Evolutionary conservation across 2,113 vertebrate species (phyloP), one percentile per base, ranked within the genome.

Genomic region (Callorhinus ursinus): DNA sequence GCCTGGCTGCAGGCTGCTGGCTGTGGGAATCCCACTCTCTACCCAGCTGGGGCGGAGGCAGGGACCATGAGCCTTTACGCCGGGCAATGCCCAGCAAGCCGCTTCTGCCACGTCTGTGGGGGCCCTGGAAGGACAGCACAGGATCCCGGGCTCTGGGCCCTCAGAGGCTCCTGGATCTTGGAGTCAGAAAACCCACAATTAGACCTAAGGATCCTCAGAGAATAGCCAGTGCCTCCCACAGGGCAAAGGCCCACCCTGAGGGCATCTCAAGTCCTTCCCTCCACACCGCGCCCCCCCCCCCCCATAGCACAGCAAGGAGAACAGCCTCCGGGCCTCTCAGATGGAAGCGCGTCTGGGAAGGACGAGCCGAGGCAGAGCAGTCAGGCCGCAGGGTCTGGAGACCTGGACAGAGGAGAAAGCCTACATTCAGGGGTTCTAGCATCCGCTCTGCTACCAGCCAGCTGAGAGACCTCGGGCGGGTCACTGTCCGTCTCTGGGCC

Each of bases 141-240:
- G 59, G 22, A 15, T 24, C 28, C 55, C 33, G 85, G 71, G 22
- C 19, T 86, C 53, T 46, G 42, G 57, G 49, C n/a, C 39, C n/a
- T 33, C n/a, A 92, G 39, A 87, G 5, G 1, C 5, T 69, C 28
- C 36, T 65, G 76, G 63, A 80, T 79, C 16, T 22, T 63, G 12
- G 24, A 92, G 77, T 77, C 77, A 90, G 84, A 93, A 92, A 88
- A 61, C 49, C 86, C 61, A 55, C 57, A 53, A 53, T 92, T 74
- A 93, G 74, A 83, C 55, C 53, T 3, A 14, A 93, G 79, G 57
- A 46, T 33, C 63, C 39, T 96, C 81, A 61, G 71, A 77, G 36
- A 53, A 36, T 15, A 65, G 4, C 21, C 10, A 86, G 63, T 1
- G 8, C 51, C 5, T 67, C 22, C 21, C 21, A 28, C 33, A 0